phyloP scores from a whole-genome alignment of 2,113 vertebrate species.

The western clawed frog (Xenopus tropicalis) region DNA sequence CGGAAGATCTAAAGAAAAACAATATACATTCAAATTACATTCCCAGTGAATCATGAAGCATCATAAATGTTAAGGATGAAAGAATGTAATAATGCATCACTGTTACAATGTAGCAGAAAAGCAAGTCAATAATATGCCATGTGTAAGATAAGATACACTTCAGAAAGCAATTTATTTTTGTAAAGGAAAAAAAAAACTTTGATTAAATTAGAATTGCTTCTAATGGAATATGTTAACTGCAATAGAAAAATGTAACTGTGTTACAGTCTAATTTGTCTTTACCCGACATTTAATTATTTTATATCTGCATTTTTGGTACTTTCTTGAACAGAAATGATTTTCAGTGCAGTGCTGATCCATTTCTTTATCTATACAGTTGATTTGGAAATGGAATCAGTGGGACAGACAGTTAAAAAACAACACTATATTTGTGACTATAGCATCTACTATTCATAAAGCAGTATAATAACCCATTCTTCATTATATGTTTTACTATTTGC shows the following conservation, averaged over 20 bases:
- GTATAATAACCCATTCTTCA: too few relatives aligned
- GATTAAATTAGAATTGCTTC: constrained; percentile 27
- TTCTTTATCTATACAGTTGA: too few relatives aligned
- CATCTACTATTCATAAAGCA: too few relatives aligned
- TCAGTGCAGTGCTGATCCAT: background rate
- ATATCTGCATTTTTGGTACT: background rate
- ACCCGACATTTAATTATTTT: background rate
- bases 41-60: constrained; percentile 31
- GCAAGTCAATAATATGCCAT: constrained; percentile 22
- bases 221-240: constrained; percentile 13
- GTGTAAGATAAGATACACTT: constrained; percentile 22
- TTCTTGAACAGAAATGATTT: background rate
- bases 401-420: too few relatives aligned
- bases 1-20: constrained; percentile 48
- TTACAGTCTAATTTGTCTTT: constrained; percentile 3
- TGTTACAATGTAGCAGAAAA: constrained; percentile 20
- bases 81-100: constrained; percentile 17
- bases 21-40: constrained; percentile 43
- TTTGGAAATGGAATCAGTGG: too few relatives aligned
- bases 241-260: background rate
- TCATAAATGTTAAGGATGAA: constrained; percentile 28
- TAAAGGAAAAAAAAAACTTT: constrained; percentile 22
- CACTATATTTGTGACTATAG: too few relatives aligned
- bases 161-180: constrained; percentile 32
- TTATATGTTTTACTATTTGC: too few relatives aligned